Base-by-base conservation (phyloP, 2,888 invertebrate genomes). In the Heteromurus nitidus region DNA sequence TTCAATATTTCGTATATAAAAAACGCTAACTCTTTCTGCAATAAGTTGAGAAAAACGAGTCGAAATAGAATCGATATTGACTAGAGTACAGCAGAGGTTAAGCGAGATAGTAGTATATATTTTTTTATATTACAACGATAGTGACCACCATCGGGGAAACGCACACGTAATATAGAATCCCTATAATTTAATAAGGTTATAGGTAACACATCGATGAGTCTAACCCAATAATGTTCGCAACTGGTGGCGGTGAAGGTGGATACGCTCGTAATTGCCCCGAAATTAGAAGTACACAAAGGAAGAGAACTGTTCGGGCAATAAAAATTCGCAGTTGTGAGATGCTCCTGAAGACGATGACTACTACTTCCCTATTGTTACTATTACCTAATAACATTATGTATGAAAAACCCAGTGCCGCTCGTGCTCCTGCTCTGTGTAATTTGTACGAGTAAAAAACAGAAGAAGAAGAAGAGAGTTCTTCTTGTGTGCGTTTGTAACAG, bases 351-450 rank as follows among this genome's bases (percentile, higher is more conserved):
- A 75, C 55, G n/a, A 50, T n/a, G 3, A 64, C 24, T 22, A 75
- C 58, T 58, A 28, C 58, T 24, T 58, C 28, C 58, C 30, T 42
- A 76, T 44, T 62, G 67, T 22, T 60, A 76, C 60, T 68, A 62
- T 76, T 76, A 76, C 76, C 76, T 76, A 68, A 76, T 76, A 76
- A 68, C 47, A 69, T 31, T 69, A 31, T 30, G 31, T 5, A 7
- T 36, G 62, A 36, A 62, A 62, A 62, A 62, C 31, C 22, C 11
- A 36, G 31, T 30, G n/a, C 3, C 20, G 5, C 7, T 18, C 2
- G 22, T 24, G 22, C 58, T 7, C 50, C n/a, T n/a, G 13, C 50
- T 13, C 36, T 13, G 7, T 36, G 9, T 36, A 7, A 7, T 7
- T 36, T 13, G 36, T 9, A 7, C 13, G 36, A 36, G 9, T 36